These are phyloP conservation scores for Xiphias gladius DNA, from an alignment of 2,113 vertebrate genomes.

Conservation along the genomic window DNA sequence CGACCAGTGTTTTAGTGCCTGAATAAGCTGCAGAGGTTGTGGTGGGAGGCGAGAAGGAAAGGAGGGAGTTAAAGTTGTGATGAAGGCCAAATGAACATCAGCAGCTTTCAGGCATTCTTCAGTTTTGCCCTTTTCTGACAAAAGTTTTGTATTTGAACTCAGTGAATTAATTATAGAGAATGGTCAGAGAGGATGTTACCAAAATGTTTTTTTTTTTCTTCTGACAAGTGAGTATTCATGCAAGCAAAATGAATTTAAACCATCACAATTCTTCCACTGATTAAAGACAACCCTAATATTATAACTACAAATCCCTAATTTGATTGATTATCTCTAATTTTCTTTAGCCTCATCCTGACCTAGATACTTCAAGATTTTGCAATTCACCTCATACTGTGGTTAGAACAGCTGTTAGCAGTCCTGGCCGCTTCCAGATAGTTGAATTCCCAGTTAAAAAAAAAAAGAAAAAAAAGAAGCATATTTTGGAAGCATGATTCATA, in stretches of 20 bases:
- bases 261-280: not conserved
- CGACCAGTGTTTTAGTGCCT: conserved; percentile 67
- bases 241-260: not conserved
- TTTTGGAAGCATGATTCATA: conserved; percentile 37
- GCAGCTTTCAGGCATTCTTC: conserved; percentile 54
- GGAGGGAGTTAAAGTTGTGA: conserved; percentile 54
- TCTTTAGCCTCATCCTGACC: not conserved
- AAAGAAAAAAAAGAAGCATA: not conserved
- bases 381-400: not conserved
- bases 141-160: conserved; percentile 49
- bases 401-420: not conserved
- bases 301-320: not conserved
- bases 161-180: conserved; percentile 33
- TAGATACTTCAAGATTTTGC: not conserved
- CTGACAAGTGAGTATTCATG: not conserved
- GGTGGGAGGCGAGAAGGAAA: conserved; percentile 22
- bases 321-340: not conserved
- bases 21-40: conserved; percentile 40
- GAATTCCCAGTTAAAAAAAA: conserved; percentile 16
- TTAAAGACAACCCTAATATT: not conserved
- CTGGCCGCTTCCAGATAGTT: not conserved
- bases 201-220: not conserved
- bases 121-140: conserved; percentile 63
- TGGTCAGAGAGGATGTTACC: not conserved
- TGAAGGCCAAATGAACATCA: conserved; percentile 67